phyloP scores from a whole-genome alignment of 2,113 vertebrate genomes.

The Macaca fascicularis region T2T-MFA8v1.1 NC_088379.1:37362001-37362500 shows the following conservation, averaged over 20 bases:
- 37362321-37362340: neutral
- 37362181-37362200: accelerated
- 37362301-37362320: accelerated
- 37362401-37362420: neutral
- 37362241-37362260: neutral
- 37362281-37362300: neutral
- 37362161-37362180: neutral
- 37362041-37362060: too few relatives aligned
- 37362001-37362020: too few relatives aligned
- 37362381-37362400: neutral
- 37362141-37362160: accelerated
- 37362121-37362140: neutral
- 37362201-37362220: neutral
- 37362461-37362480: neutral
- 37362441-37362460: neutral
- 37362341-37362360: neutral
- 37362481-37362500: neutral
- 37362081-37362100: neutral
- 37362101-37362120: neutral
- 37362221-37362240: accelerated
- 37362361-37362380: accelerated
- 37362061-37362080: too few relatives aligned
- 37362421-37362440: neutral
- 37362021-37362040: too few relatives aligned
- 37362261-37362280: too few relatives aligned